A percentile compares a stretch with the other conserved stretches of the same genome.
Evolutionary conservation across 1,140 invertebrate genomes (phyloP).

Genomic region (Dreissena polymorpha): DNA sequence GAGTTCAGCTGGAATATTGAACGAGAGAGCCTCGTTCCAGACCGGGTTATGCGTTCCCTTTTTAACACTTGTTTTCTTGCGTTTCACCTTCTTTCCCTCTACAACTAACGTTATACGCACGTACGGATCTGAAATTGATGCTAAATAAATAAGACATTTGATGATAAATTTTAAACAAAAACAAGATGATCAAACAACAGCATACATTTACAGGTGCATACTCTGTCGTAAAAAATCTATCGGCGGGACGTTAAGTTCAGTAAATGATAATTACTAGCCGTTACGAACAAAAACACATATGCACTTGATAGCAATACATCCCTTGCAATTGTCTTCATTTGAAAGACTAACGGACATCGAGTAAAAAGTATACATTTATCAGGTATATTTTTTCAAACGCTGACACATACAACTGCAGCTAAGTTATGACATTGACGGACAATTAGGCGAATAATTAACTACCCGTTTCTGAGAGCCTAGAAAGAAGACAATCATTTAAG

Average conservation of each 20-base stretch:
- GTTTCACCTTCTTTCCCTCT: conserved; percentile 82
- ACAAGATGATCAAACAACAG: not conserved
- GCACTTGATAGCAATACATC: no score
- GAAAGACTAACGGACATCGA: no score
- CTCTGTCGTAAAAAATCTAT: not conserved
- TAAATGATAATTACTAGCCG: no score
- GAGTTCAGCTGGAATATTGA: conserved; percentile 81
- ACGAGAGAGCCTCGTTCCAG: conserved; percentile 83
- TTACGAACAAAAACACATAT: no score
- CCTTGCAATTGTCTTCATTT: no score
- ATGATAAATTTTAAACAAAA: not conserved
- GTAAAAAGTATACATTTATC: no score
- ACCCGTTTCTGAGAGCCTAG: no score
- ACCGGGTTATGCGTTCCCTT: conserved; percentile 82
- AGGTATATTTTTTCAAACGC: no score
- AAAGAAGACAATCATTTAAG: no score
- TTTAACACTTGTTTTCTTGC: conserved; percentile 83
- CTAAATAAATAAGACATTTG: not conserved
- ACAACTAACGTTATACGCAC: conserved; percentile 83
- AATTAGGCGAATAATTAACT: no score
- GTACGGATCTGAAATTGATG: conserved; percentile 82
- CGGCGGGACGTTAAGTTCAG: not conserved
- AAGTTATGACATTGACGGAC: no score
- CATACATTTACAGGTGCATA: not conserved
- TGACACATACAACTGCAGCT: no score